Evolutionary conservation across 2,888 invertebrate genomes (phyloP).

Genomic region (Agrotis segetum): DNA sequence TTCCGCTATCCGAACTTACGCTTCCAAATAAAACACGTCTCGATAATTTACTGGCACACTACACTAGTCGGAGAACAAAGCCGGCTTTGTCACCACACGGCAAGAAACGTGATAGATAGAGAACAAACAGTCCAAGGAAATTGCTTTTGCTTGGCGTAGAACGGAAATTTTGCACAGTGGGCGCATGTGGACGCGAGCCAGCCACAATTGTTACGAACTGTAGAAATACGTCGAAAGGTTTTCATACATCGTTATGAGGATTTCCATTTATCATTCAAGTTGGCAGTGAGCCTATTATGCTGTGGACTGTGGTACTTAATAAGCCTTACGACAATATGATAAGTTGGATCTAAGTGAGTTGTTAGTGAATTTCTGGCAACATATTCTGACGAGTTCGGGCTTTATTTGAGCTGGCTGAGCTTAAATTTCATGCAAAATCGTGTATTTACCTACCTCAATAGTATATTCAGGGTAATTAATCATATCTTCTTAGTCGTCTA

Average conservation of each 20-base stretch:
- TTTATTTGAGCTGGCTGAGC: constrained; percentile 3
- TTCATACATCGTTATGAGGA: constrained; percentile 51
- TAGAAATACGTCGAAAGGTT: constrained; percentile 55
- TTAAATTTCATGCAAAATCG: constrained; percentile 5
- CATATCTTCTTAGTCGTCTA: neutral
- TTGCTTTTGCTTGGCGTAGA: constrained; percentile 68
- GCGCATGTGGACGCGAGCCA: constrained; percentile 56
- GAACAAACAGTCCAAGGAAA: constrained; percentile 68
- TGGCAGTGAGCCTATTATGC: constrained; percentile 55
- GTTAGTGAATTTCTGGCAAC: constrained; percentile 20
- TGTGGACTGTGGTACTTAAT: constrained; percentile 40
- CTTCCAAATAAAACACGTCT: constrained; percentile 17
- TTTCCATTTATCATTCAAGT: constrained; percentile 62
- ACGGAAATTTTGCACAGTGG: constrained; percentile 60
- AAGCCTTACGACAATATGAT: constrained; percentile 43
- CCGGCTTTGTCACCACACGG: constrained; percentile 46
- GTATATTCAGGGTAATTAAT: neutral
- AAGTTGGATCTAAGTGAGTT: constrained; percentile 42
- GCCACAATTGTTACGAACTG: constrained; percentile 40
- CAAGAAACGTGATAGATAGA: constrained; percentile 57
- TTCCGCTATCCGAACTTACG: constrained; percentile 5
- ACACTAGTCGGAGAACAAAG: constrained; percentile 42
- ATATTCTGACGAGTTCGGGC: constrained; percentile 13
- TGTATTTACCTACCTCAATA: neutral
- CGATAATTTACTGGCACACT: constrained; percentile 39